Evolutionary conservation across 1,140 invertebrate species (phyloP).

Genomic region (Aradophagus sp.): DNA sequence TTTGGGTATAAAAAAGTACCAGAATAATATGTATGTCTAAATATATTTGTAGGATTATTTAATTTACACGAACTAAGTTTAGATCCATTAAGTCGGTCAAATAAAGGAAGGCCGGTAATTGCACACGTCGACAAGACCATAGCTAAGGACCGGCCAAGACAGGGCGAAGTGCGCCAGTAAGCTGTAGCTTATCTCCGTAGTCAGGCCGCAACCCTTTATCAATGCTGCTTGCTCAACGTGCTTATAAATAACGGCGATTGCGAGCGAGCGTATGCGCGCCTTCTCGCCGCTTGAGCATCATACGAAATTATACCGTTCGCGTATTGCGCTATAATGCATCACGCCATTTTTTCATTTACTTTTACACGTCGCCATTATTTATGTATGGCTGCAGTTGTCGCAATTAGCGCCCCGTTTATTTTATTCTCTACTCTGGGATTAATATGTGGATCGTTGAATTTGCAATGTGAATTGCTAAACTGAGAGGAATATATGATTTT

Average conservation of each 20-base stretch:
- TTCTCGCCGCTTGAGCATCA: constrained; percentile 33
- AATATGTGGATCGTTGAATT: too few relatives aligned
- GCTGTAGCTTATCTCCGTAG: constrained; percentile 63
- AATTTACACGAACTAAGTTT: too few relatives aligned
- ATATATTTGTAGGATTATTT: too few relatives aligned
- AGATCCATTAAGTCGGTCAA: too few relatives aligned
- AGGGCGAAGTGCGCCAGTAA: constrained; percentile 61
- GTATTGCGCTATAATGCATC: constrained; percentile 38
- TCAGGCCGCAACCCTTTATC: constrained; percentile 70
- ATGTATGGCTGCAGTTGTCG: constrained; percentile 10
- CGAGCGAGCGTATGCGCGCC: constrained; percentile 55
- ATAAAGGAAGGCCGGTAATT: constrained; percentile 64
- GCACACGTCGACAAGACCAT: constrained; percentile 59
- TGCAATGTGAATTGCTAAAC: too few relatives aligned
- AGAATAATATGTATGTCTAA: too few relatives aligned
- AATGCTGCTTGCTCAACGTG: constrained; percentile 68
- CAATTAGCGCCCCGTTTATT: constrained; percentile 13
- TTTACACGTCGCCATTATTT: constrained; percentile 21
- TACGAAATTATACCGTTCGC: constrained; percentile 45
- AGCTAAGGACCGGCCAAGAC: constrained; percentile 54
- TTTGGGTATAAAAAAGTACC: too few relatives aligned
- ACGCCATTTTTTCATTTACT: constrained; percentile 29
- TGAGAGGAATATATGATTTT: too few relatives aligned
- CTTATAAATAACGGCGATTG: constrained; percentile 72
- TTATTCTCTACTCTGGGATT: constrained; percentile 16